Evolutionary conservation across 2,888 invertebrate species (phyloP).

Genomic region (Daptonema setosum): DNA sequence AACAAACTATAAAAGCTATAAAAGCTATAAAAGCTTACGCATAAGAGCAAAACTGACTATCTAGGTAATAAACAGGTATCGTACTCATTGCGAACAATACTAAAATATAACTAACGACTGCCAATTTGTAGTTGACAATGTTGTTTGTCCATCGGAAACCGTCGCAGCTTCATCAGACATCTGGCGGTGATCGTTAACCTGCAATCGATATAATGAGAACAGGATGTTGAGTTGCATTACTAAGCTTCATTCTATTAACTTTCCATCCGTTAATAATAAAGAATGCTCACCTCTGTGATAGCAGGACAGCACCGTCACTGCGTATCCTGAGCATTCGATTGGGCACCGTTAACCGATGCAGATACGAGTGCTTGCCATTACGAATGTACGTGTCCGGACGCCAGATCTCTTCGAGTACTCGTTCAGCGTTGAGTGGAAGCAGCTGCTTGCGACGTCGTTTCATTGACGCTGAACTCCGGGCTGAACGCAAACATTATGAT

Average conservation of each 20-base stretch:
- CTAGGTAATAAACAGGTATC: too few relatives aligned
- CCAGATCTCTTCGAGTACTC: conserved; percentile 68
- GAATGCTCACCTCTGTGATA: conserved; percentile 32
- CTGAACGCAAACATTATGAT: too few relatives aligned
- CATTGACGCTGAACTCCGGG: too few relatives aligned
- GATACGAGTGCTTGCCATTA: conserved; percentile 75
- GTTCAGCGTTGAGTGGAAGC: conserved; percentile 48
- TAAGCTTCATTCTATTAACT: too few relatives aligned
- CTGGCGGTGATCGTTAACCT: conserved; percentile 58
- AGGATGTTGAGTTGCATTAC: too few relatives aligned
- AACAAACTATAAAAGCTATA: not conserved
- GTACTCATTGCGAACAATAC: too few relatives aligned
- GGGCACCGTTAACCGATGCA: conserved; percentile 80
- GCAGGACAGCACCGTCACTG: conserved; percentile 28
- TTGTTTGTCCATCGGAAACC: conserved; percentile 56
- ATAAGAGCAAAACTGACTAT: too few relatives aligned
- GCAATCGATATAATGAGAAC: too few relatives aligned
- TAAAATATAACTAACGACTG: conserved; percentile 41
- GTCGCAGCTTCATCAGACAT: conserved; percentile 58
- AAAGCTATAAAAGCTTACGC: too few relatives aligned
- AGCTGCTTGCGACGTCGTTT: too few relatives aligned
- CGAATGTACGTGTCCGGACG: conserved; percentile 82
- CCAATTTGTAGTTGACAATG: conserved; percentile 6
- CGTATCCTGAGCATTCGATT: conserved; percentile 45
- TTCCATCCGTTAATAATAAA: too few relatives aligned